Evolutionary conservation across 1,140 invertebrate genomes (phyloP).

Genomic region (Lepidostoma basale): DNA sequence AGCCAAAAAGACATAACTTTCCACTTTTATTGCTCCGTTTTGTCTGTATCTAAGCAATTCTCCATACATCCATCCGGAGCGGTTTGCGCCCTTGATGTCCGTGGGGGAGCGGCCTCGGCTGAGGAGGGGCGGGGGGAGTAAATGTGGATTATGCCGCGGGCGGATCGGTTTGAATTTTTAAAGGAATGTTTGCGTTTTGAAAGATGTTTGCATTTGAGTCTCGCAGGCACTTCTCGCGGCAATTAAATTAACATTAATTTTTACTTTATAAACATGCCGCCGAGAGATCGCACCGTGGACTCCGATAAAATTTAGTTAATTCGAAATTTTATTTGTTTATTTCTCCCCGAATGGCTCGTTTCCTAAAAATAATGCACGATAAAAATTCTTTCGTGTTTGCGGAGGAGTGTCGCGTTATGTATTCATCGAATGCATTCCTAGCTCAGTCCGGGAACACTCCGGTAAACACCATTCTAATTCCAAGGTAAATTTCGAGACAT

Average conservation of each 20-base stretch:
- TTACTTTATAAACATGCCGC: conserved; percentile 45
- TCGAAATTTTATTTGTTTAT: conserved; percentile 41
- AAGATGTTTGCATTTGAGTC: conserved; percentile 41
- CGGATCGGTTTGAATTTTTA: conserved; percentile 30
- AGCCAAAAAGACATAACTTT: conserved; percentile 45
- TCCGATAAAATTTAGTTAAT: conserved; percentile 43
- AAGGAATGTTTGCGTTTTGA: conserved; percentile 30
- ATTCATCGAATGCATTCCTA: neutral
- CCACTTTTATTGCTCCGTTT: conserved; percentile 43
- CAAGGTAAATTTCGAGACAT: no score
- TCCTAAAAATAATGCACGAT: conserved; percentile 9
- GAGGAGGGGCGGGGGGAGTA: neutral
- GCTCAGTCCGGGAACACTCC: neutral
- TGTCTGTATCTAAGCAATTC: conserved; percentile 36
- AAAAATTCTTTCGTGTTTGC: conserved; percentile 10
- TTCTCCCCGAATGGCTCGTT: conserved; percentile 23
- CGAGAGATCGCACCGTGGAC: conserved; percentile 4
- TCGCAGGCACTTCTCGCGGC: conserved; percentile 37
- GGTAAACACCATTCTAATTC: neutral
- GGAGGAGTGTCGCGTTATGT: neutral
- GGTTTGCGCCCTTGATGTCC: conserved; percentile 4
- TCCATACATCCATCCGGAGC: conserved; percentile 36
- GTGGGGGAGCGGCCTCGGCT: neutral
- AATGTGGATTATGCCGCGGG: conserved; percentile 26
- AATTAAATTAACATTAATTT: conserved; percentile 48